These are phyloP conservation scores for Dolichomitus sp. DNA, from an alignment of 2,888 invertebrate genomes.

Conservation along the genomic window DNA sequence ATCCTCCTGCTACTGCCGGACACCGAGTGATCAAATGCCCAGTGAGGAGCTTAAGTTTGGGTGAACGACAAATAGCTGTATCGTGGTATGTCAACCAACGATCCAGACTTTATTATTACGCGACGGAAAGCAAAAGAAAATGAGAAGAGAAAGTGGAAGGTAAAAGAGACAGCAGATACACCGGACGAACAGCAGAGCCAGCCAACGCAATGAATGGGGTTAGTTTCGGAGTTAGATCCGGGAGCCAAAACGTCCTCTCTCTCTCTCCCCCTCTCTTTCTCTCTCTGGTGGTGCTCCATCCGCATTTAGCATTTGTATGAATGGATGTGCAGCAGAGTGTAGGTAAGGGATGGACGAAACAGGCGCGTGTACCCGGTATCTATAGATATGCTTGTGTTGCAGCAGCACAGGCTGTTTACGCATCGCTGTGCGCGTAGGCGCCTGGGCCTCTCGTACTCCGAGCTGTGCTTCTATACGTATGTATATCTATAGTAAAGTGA, in stretches of 20 bases:
- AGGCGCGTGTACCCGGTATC: slow-evolving; percentile 22
- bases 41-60: slow-evolving; percentile 20
- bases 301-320: slow-evolving; percentile 61
- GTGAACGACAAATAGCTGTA: slow-evolving; percentile 25
- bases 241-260: slow-evolving; percentile 28
- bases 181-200: slow-evolving; percentile 11
- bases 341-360: slow-evolving; percentile 54
- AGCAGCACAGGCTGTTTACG: slow-evolving; percentile 19
- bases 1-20: slow-evolving; percentile 20
- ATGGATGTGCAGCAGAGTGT: slow-evolving; percentile 51
- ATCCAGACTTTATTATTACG: slow-evolving; percentile 41
- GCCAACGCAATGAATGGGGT: slow-evolving; percentile 40
- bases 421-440: slow-evolving; percentile 40
- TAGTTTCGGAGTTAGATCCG: slow-evolving; percentile 42
- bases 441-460: slow-evolving; percentile 23
- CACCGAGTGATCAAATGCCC: slow-evolving; percentile 1
- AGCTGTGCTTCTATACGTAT: slow-evolving; percentile 26
- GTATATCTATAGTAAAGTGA: slow-evolving; percentile 37
- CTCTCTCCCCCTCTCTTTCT: neutral
- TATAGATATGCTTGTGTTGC: neutral
- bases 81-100: slow-evolving; percentile 22
- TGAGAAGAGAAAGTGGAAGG: slow-evolving; percentile 8
- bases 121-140: slow-evolving; percentile 12
- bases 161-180: slow-evolving; percentile 18
- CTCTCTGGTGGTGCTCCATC: slow-evolving; percentile 8